Percentiles rank a stretch among this genome's conserved stretches.
Conservation (phyloP, 2,888 invertebrate species). For the Drosophila kambysellisi region DNA sequence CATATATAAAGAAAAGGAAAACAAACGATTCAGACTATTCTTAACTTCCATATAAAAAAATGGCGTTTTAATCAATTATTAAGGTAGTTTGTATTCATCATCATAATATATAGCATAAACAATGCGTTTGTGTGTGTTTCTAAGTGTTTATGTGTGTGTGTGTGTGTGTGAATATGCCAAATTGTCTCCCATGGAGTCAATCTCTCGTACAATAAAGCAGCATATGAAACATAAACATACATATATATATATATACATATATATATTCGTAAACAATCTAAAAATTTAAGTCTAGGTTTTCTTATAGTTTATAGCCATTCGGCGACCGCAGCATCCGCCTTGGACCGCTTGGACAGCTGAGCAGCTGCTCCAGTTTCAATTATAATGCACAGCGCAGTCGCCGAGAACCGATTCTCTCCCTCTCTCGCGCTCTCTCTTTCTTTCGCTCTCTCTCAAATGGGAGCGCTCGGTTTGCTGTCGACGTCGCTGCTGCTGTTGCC, state of each 20-base stretch:
- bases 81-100: slow-evolving; percentile 71
- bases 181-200: slow-evolving; percentile 78
- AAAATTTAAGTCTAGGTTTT: slow-evolving; percentile 64
- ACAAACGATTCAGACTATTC: slow-evolving; percentile 21
- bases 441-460: slow-evolving; percentile 52
- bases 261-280: slow-evolving; percentile 66
- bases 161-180: slow-evolving; percentile 36
- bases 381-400: slow-evolving; percentile 54
- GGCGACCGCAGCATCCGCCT: slow-evolving; percentile 54
- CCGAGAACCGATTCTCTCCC: slow-evolving; percentile 18
- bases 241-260: slow-evolving; percentile 8
- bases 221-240: slow-evolving; percentile 52
- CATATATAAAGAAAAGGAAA: slow-evolving; percentile 2
- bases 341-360: slow-evolving; percentile 31
- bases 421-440: slow-evolving; percentile 6
- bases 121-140: slow-evolving; percentile 43
- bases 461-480: slow-evolving; percentile 49
- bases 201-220: slow-evolving; percentile 74
- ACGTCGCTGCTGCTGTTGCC: slow-evolving; percentile 53
- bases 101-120: slow-evolving; percentile 62
- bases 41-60: slow-evolving; percentile 53
- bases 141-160: slow-evolving; percentile 30
- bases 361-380: slow-evolving; percentile 67
- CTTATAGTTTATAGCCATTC: slow-evolving; percentile 68
- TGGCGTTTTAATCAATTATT: slow-evolving; percentile 71